Percentiles rank a stretch among this genome's conserved stretches.
These are phyloP conservation scores for Ormyrus rosae DNA, from an alignment of 2,888 invertebrate genomes.

Conservation along the genomic window DNA sequence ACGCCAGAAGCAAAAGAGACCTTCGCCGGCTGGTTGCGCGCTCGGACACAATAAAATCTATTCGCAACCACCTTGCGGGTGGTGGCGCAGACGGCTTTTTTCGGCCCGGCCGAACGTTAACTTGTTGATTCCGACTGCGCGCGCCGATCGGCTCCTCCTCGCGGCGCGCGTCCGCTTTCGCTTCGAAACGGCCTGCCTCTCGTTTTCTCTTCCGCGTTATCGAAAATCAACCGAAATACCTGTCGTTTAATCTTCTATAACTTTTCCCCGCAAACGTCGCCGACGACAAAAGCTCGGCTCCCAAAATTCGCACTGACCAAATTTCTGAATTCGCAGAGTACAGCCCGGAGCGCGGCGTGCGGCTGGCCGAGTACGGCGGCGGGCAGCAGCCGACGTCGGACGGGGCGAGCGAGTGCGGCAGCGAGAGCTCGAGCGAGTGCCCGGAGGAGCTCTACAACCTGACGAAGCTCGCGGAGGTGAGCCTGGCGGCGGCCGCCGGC, in stretches of 20 bases:
- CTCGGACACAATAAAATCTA: conserved; percentile 36
- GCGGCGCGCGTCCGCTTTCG: no score
- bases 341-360: conserved; percentile 69
- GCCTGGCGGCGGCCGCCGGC: conserved; percentile 81
- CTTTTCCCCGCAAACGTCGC: no score
- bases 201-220: no score
- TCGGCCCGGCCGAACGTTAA: not conserved
- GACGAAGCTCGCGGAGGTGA: conserved; percentile 86
- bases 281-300: no score
- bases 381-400: conserved; percentile 73
- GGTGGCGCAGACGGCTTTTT: not conserved
- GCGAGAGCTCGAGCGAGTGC: conserved; percentile 73
- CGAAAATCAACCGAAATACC: no score
- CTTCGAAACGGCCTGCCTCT: no score
- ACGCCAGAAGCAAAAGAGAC: conserved; percentile 39
- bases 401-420: conserved; percentile 74
- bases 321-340: conserved; percentile 61
- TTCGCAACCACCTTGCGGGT: conserved; percentile 52
- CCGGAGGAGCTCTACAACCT: conserved; percentile 85
- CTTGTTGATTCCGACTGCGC: no score
- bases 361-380: conserved; percentile 69
- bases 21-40: conserved; percentile 48
- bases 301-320: no score
- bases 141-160: no score
- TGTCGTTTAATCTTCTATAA: no score